These are phyloP conservation scores for Psococerastis gibbosa DNA, from an alignment of 2,888 invertebrate genomes.

Conservation along the genomic window DNA sequence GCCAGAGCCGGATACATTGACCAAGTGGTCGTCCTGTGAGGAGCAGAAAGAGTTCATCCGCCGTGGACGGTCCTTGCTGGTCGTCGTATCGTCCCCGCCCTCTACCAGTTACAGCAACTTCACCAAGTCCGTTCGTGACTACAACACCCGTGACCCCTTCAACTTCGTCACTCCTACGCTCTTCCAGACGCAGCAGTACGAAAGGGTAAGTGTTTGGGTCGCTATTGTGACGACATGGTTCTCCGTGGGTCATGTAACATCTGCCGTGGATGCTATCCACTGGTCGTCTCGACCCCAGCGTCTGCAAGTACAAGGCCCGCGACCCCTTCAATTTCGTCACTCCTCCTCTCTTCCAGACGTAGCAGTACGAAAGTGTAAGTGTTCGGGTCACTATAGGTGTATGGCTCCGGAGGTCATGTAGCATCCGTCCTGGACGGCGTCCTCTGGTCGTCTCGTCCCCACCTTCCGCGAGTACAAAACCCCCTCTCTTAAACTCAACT, in stretches of 20 bases:
- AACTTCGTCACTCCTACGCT: conserved; percentile 46
- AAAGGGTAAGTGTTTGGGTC: conserved; percentile 28
- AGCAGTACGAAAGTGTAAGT: conserved; percentile 30
- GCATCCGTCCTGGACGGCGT: too few species aligned
- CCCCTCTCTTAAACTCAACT: too few species aligned
- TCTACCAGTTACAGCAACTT: conserved; percentile 46
- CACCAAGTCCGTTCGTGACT: conserved; percentile 55
- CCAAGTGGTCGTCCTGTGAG: conserved; percentile 37
- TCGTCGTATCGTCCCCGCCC: conserved; percentile 78
- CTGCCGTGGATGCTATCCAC: too few species aligned
- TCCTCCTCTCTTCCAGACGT: conserved; percentile 36
- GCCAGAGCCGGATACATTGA: conserved; percentile 34
- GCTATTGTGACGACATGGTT: too few species aligned
- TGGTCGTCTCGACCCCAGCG: too few species aligned
- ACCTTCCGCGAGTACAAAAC: too few species aligned
- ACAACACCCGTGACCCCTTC: conserved; percentile 64
- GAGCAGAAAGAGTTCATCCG: conserved; percentile 43
- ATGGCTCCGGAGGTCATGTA: too few species aligned
- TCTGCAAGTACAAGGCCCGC: conserved; percentile 54
- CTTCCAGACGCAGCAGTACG: conserved; percentile 29
- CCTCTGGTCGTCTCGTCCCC: too few species aligned
- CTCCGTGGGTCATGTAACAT: too few species aligned
- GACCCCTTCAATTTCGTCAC: conserved; percentile 64
- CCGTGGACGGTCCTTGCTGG: conserved; percentile 62
- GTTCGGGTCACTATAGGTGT: conserved; percentile 10